A percentile compares a stretch with the other conserved stretches of the same genome.
Conservation (phyloP, 2,888 invertebrate genomes). For the Strigamia maritima region DNA sequence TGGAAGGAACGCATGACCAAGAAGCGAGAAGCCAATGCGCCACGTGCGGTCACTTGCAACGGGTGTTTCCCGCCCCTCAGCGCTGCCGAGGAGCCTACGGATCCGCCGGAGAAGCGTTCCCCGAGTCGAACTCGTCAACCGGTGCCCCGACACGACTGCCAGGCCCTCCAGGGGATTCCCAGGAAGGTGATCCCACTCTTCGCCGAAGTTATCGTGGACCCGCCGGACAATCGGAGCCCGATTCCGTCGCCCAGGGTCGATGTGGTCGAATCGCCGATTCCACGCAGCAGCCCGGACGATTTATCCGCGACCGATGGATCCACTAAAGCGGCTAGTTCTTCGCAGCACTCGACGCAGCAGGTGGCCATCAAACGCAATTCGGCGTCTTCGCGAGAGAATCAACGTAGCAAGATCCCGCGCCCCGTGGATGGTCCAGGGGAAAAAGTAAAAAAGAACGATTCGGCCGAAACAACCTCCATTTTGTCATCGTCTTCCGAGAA, state of each 20-base stretch:
- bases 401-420: neutral
- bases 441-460: neutral
- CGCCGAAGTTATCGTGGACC: too few relatives aligned
- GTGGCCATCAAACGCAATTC: neutral
- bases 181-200: neutral
- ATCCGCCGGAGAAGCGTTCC: neutral
- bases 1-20: constrained; percentile 27
- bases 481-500: constrained; percentile 2
- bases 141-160: neutral
- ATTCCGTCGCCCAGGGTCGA: too few relatives aligned
- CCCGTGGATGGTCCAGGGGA: neutral
- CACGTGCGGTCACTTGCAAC: neutral
- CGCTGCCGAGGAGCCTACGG: neutral
- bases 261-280: neutral
- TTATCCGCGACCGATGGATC: neutral
- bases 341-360: neutral
- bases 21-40: neutral
- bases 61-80: neutral
- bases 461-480: neutral
- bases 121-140: neutral
- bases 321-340: neutral
- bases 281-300: neutral
- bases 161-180: neutral
- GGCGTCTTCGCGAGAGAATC: neutral
- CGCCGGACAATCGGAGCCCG: too few relatives aligned